Base-by-base conservation (phyloP, 35 echinoderm and acorn worm genomes). In the Hemicentrotus pulcherrimus region DNA sequence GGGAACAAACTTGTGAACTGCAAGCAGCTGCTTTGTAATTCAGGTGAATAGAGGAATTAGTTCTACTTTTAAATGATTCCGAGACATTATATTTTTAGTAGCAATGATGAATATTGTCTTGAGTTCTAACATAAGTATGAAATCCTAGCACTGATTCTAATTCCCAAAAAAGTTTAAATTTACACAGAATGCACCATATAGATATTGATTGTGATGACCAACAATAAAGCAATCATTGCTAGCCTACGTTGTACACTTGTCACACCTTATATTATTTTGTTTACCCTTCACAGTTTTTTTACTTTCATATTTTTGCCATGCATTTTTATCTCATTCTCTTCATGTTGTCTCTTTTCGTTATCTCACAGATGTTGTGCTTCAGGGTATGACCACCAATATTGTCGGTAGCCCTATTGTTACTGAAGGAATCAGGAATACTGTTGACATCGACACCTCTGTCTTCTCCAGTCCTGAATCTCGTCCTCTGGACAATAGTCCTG, bases 401-500 rank as follows among this genome's bases (percentile, higher is more conserved):
- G 95, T 97, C 32, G 91, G 88, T 28, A 95, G 96, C 60, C 32
- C 86, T 59, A 47, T 86, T 9, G 95, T 99, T 11, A 92, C 96
- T 32, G 96, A 95, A 15, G 94, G 95, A n/a, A 61, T 94, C 32
- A 91, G 86, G 35, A 99, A 97, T 47, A 50, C 94, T 22, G 47
- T 99, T 31, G 88, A 55, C 24, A 96, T 99, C 48, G 91, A 95
- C 71, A 92, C 96, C 1, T 94, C 94, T 13, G 97, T 96, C 65
- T 91, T 97, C 14, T 41, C 98, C 15, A 87, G 91, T 7, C 86
- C 86, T 35, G 92, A 92, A 45, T 97, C 97, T 33, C 61, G 91
- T 31, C 96, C 96, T 12, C 94, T 99, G 15, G 94, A 93, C 16
- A 47, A 52, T 60, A 96, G 96, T 24, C 47, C 95, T 28, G 94